A percentile compares a stretch with the other conserved stretches of the same genome.
Evolutionary conservation across 1,140 invertebrate genomes (phyloP).

Genomic region (Drosophila suzukii): DNA sequence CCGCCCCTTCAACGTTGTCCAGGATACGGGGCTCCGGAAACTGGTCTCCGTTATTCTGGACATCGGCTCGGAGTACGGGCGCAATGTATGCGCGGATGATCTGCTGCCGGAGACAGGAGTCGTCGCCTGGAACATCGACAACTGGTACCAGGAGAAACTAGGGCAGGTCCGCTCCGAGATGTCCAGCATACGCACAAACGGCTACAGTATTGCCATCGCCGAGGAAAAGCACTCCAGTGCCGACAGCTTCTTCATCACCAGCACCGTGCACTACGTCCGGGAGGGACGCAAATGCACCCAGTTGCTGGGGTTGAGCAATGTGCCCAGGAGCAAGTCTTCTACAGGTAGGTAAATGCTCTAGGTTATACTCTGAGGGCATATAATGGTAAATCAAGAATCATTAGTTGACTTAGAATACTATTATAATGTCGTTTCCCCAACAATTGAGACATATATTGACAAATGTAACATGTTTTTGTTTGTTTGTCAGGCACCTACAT

Average conservation of each 20-base stretch:
- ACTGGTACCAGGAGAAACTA: slow-evolving; percentile 3
- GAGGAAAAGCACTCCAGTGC: background rate
- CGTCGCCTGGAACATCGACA: slow-evolving; percentile 2
- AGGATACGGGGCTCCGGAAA: slow-evolving; percentile 20
- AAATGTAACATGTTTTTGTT: background rate
- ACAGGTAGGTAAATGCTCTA: background rate
- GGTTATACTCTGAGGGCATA: too few relatives aligned
- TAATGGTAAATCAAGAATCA: too few relatives aligned
- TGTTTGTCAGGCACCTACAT: slow-evolving; percentile 7
- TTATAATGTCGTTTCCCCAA: too few relatives aligned
- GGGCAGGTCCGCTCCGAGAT: slow-evolving; percentile 5
- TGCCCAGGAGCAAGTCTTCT: slow-evolving; percentile 1
- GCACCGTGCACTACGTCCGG: slow-evolving; percentile 9
- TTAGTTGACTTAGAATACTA: too few relatives aligned
- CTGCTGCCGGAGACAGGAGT: slow-evolving; percentile 9
- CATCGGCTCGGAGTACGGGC: slow-evolving; percentile 21
- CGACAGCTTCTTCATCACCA: slow-evolving; percentile 6
- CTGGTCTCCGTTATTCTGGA: slow-evolving; percentile 12
- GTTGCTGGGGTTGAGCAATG: slow-evolving; percentile 8
- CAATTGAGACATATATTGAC: too few relatives aligned
- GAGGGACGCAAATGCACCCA: slow-evolving; percentile 6
- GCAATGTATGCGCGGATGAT: slow-evolving; percentile 14
- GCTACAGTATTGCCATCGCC: slow-evolving; percentile 11
- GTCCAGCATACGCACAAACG: background rate
- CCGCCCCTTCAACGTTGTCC: slow-evolving; percentile 13